Evolutionary conservation across 2,888 invertebrate genomes (phyloP).

Genomic region (Diarsia brunnea): DNA sequence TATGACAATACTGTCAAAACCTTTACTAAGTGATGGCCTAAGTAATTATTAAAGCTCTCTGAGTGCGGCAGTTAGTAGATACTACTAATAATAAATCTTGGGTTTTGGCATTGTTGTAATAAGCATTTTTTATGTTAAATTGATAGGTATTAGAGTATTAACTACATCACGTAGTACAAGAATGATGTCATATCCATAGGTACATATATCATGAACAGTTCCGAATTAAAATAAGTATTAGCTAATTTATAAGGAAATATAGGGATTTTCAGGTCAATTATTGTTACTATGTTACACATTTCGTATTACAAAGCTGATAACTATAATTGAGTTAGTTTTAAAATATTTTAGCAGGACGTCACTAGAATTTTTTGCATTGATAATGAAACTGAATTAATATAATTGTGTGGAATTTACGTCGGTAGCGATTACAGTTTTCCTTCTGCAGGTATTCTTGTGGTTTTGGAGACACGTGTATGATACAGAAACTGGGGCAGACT

Average conservation of each 20-base stretch:
- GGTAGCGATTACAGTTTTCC: slow-evolving; percentile 11
- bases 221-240: not conserved
- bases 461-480: not conserved
- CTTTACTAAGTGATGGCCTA: too few species aligned
- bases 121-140: not conserved
- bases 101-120: not conserved
- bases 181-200: slow-evolving; percentile 13
- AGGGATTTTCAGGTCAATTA: not conserved
- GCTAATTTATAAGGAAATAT: slow-evolving; percentile 20
- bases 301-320: slow-evolving; percentile 11
- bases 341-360: not conserved
- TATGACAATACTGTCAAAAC: too few species aligned
- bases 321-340: slow-evolving; percentile 1
- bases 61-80: too few species aligned
- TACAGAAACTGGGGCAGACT: not conserved
- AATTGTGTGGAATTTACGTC: not conserved
- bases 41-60: too few species aligned
- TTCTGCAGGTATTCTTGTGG: not conserved
- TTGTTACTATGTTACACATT: slow-evolving; percentile 1
- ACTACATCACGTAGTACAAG: not conserved
- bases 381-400: slow-evolving; percentile 11
- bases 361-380: not conserved
- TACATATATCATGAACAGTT: not conserved
- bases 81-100: too few species aligned
- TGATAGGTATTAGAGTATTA: not conserved